phyloP scores from a whole-genome alignment of 2,113 vertebrate species.

The Sterna hirundo region DNA sequence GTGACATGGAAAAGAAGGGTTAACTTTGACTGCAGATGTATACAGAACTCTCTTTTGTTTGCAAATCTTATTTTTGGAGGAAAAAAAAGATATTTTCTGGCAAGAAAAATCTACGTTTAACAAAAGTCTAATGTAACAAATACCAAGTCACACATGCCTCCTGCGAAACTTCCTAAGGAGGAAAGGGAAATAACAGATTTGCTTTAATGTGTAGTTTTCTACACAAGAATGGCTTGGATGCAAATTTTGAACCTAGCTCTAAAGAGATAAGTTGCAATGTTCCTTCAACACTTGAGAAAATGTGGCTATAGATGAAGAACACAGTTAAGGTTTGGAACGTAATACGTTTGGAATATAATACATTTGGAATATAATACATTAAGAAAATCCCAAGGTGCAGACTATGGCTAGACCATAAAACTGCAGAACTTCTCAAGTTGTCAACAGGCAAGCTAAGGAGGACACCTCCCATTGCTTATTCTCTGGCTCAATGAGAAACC shows the following conservation, averaged over 20 bases:
- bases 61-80: background rate
- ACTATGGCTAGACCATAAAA: background rate
- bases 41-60: background rate
- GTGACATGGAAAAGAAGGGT: background rate
- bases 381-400: background rate
- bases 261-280: background rate
- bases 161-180: background rate
- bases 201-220: background rate
- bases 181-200: background rate
- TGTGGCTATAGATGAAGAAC: background rate
- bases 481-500: background rate
- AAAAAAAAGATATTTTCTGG: background rate
- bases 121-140: background rate
- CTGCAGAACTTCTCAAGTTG: background rate
- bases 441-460: background rate
- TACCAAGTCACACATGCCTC: background rate
- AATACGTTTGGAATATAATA: background rate
- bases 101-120: background rate
- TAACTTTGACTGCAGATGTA: background rate
- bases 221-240: background rate
- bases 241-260: background rate
- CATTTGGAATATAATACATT: background rate
- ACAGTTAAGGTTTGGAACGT: background rate
- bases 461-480: background rate
- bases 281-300: background rate